Evolutionary conservation across 2,888 invertebrate species (phyloP), one percentile per base, ranked within the genome.

Genomic region (Parnassius orleans): DNA sequence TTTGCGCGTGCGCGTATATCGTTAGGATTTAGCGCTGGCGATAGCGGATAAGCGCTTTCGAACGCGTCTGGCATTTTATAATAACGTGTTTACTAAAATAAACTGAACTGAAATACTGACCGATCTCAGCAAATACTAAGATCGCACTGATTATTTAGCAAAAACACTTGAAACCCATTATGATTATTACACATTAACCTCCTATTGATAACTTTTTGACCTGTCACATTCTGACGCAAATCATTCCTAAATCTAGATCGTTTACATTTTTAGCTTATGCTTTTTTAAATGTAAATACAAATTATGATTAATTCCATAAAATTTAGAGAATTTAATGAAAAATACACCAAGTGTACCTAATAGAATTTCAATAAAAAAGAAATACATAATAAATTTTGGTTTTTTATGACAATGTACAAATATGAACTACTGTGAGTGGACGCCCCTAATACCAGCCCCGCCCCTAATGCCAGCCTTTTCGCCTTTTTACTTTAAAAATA

Each of bases 1-100:
- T 93, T 93, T 7, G 93, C 92, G 74, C 93, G 92, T 72, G 93
- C 93, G 73, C 93, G 90, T 71, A 93, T 87, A 48, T 92, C 89
- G 81, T 91, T 84, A 50, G 93, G 88, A 54, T 87, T 90, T 59
- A 93, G 75, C 41, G 86, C 73, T 41, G 92, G 91, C 58, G 87
- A 80, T 64, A 93, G 79, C 33, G 94, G 94, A 77, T 93, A 93
- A 50, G 90, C 84, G 72, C 86, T 87, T 76, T 93, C 93, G 71
- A 93, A 93, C 52, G 81, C 83, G 81, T 94, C 93, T 52, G 93
- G 93, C 94, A 94, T 94, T 69, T 57, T 59, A 33, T 33, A 33
- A 33, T 33, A 33, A 33, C 33, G 33, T 33, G 33, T 33, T 33
- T 33, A 33, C 33, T 5, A 33, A 33, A 33, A 33, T 33, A n/a